Conservation (phyloP, 30 jellyfish, hydroid and myxozoan species). For the Chrysaora quinquecirrha region DNA sequence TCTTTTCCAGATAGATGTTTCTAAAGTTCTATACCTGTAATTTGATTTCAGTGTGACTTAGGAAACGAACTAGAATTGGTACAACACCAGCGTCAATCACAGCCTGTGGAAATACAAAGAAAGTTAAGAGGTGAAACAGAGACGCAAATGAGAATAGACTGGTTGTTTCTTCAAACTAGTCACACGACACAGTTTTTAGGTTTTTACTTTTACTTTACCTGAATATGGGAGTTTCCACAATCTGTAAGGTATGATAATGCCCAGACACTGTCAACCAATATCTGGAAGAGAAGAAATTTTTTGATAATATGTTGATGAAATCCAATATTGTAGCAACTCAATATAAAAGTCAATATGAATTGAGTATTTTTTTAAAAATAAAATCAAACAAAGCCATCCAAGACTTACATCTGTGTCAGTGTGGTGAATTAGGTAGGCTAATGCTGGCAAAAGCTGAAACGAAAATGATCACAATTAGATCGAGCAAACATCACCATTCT, state of each 20-base stretch:
- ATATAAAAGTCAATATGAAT: too few relatives aligned
- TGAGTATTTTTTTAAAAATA: too few relatives aligned
- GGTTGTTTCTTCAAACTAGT: too few relatives aligned
- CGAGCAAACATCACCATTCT: too few relatives aligned
- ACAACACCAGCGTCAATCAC: slow-evolving; percentile 96
- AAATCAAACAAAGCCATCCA: too few relatives aligned
- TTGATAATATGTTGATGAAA: too few relatives aligned
- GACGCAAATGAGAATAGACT: too few relatives aligned
- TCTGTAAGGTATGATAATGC: slow-evolving; percentile 98
- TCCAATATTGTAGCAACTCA: too few relatives aligned
- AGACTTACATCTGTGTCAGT: slow-evolving; percentile 94
- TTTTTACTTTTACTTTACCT: slow-evolving; percentile 71
- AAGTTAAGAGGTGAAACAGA: neutral
- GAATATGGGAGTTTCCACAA: slow-evolving; percentile 95
- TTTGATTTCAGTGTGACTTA: slow-evolving; percentile 91
- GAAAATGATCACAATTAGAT: too few relatives aligned
- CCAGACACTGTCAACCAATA: slow-evolving; percentile 99
- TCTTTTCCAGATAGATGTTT: too few relatives aligned
- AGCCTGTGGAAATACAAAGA: slow-evolving; percentile 46
- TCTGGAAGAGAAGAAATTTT: slow-evolving; percentile 75
- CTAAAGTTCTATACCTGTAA: slow-evolving; percentile 91
- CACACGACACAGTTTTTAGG: too few relatives aligned
- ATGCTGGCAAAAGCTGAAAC: slow-evolving; percentile 88
- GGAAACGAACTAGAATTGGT: slow-evolving; percentile 77
- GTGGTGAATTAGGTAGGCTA: slow-evolving; percentile 87